Base-by-base conservation (phyloP, 1,140 invertebrate genomes). In the Ephestia elutella region DNA sequence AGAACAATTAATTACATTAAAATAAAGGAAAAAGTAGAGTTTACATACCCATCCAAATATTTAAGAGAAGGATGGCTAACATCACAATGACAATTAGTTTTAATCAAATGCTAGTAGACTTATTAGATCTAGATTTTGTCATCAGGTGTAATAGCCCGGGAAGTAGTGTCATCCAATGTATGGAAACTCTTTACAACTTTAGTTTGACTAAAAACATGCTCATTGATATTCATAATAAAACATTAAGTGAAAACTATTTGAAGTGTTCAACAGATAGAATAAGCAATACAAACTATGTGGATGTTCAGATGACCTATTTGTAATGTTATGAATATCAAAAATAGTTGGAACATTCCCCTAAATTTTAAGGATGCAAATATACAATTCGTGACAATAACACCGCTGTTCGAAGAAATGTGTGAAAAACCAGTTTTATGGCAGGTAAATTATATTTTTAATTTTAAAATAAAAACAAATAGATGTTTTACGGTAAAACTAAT, bases 41-140 rank as follows among this genome's bases (percentile, higher is more conserved):
- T 60, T 58, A 91, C 93, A 90, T 91, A 97, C 92, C 97, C 97
- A 91, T 99, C 98, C 50, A 99, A 92, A 89, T 94, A 98, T 86
- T 94, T 95, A 48, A 99, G 90, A 70, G 93, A 95, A 55, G 96
- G 94, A 66, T 99, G 92, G n/a, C n/a, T n/a, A n/a, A n/a, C n/a
- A n/a, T n/a, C n/a, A n/a, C n/a, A n/a, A n/a, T n/a, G n/a, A n/a
- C n/a, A n/a, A n/a, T n/a, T n/a, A n/a, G n/a, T n/a, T n/a, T n/a
- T n/a, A n/a, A n/a, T n/a, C n/a, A n/a, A n/a, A n/a, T n/a, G n/a
- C n/a, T n/a, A n/a, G n/a, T n/a, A n/a, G n/a, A n/a, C n/a, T n/a
- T n/a, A n/a, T n/a, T n/a, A n/a, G n/a, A n/a, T n/a, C n/a, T n/a
- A n/a, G n/a, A n/a, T n/a, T n/a, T n/a, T n/a, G n/a, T n/a, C n/a